These are phyloP conservation scores for Phainopepla nitens DNA, from an alignment of 2,113 vertebrate genomes.

Conservation along the genomic window DNA sequence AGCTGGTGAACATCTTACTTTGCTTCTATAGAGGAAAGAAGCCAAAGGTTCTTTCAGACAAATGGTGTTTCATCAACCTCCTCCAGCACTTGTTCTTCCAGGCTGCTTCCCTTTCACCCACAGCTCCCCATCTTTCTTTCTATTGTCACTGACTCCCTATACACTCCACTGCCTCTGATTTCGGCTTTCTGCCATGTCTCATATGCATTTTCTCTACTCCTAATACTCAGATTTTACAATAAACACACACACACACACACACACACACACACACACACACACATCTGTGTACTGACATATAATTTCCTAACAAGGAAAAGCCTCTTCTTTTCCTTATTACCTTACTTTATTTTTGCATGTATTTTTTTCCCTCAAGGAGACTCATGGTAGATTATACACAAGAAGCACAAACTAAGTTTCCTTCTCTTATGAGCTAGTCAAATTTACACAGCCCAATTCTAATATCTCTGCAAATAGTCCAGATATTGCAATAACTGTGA, in stretches of 20 bases:
- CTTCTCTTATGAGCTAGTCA: not conserved
- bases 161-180: not conserved
- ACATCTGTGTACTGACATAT: not conserved
- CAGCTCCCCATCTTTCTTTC: not conserved
- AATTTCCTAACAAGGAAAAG: not conserved
- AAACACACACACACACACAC: rapidly evolving
- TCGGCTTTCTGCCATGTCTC: not conserved
- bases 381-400: not conserved
- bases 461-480: not conserved
- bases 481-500: not conserved
- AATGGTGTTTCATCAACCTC: not conserved
- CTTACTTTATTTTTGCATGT: not conserved
- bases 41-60: not conserved
- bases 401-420: not conserved
- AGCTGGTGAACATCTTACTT: not conserved
- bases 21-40: not conserved
- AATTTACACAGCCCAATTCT: not conserved
- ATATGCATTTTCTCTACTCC: not conserved
- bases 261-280: rapidly evolving
- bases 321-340: not conserved
- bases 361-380: not conserved
- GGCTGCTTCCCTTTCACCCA: not conserved
- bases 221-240: not conserved
- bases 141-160: rapidly evolving
- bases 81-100: not conserved